Evolutionary conservation across 2,888 invertebrate genomes (phyloP).

Genomic region (Synergus umbraculus): DNA sequence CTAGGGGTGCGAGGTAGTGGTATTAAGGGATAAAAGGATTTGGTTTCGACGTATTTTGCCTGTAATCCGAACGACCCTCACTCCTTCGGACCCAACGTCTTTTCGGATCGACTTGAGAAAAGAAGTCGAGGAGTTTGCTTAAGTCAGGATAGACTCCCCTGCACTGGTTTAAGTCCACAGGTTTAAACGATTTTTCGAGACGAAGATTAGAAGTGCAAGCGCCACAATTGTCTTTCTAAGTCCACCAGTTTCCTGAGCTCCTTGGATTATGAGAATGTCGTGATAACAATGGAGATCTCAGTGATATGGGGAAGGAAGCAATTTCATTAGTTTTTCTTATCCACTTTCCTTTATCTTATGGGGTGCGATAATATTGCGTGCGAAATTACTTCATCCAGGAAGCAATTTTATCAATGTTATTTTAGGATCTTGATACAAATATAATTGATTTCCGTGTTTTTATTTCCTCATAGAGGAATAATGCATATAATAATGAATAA

Average conservation of each 20-base stretch:
- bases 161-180: conserved; percentile 47
- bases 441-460: background rate
- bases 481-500: no score
- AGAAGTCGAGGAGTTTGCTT: conserved; percentile 53
- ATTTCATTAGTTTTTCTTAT: conserved; percentile 25
- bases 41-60: conserved; percentile 71
- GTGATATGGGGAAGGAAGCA: conserved; percentile 14
- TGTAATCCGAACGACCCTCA: conserved; percentile 66
- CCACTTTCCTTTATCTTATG: background rate
- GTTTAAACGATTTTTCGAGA: conserved; percentile 49
- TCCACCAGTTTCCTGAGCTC: conserved; percentile 44
- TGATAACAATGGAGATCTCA: conserved; percentile 38
- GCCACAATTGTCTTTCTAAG: conserved; percentile 43
- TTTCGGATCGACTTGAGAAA: conserved; percentile 54
- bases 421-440: background rate
- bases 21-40: conserved; percentile 71
- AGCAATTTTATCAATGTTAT: background rate
- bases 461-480: no score
- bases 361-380: conserved; percentile 21
- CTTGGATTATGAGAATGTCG: conserved; percentile 42
- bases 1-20: conserved; percentile 52
- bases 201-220: conserved; percentile 49
- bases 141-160: conserved; percentile 52
- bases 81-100: conserved; percentile 53
- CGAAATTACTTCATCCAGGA: background rate